phyloP scores from a whole-genome alignment of 2,797 vertebrate species.

The Microchirus variegatus region DNA sequence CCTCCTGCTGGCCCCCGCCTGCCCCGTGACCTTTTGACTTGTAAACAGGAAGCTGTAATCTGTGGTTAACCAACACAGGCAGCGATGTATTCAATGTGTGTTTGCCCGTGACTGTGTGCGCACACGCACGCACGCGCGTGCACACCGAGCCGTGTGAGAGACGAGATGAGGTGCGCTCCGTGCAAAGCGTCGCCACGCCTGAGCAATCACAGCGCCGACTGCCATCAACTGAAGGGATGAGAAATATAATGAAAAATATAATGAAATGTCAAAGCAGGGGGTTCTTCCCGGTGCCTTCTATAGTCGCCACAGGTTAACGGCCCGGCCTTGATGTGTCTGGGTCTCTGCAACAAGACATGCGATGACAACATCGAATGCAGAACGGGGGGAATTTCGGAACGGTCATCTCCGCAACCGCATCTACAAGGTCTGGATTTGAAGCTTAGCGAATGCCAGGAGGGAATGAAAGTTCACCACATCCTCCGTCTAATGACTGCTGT shows the following conservation, averaged over 20 bases:
- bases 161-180: constrained; percentile 68
- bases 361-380: constrained; percentile 68
- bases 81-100: constrained; percentile 41
- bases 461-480: constrained; percentile 46
- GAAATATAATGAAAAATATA: constrained; percentile 84
- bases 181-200: constrained; percentile 69
- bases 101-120: constrained; percentile 27
- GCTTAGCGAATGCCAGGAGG: constrained; percentile 58
- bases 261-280: constrained; percentile 81
- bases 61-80: constrained; percentile 61
- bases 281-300: constrained; percentile 58
- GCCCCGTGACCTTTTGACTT: constrained; percentile 70
- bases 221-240: constrained; percentile 80
- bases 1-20: constrained; percentile 30
- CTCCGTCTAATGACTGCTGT: constrained; percentile 63
- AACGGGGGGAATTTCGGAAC: constrained; percentile 49
- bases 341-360: constrained; percentile 53
- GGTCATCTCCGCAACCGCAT: constrained; percentile 61
- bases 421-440: constrained; percentile 64
- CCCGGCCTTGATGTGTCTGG: constrained; percentile 46
- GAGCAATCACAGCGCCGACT: constrained; percentile 73
- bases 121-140: constrained; percentile 46
- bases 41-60: constrained; percentile 76
- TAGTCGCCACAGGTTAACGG: constrained; percentile 62
- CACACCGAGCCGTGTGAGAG: constrained; percentile 37